Evolutionary conservation across 2,113 vertebrate species (phyloP), one percentile per base, ranked within the genome.

Genomic region (Passer montanus): DNA sequence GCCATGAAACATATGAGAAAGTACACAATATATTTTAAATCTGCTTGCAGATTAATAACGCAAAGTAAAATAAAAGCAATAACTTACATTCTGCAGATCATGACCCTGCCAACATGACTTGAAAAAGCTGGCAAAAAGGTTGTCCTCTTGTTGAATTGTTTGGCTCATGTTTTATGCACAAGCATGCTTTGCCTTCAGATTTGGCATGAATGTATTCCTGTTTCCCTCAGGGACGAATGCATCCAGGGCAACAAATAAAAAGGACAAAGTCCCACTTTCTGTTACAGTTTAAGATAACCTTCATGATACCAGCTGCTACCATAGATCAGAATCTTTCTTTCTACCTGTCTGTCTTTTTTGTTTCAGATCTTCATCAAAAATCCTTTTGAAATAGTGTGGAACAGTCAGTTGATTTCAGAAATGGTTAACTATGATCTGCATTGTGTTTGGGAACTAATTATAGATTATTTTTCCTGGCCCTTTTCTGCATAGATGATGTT

Each of bases 91-190:
- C 33, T 85, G 35, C 66, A 90, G 59, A 78, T 75, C 46, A 66
- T 90, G 92, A 92, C 77, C 80, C 67, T 95, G 85, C 67, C 87
- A 94, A 86, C 20, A 74, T 39, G 33, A 78, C 70, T 93, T 66
- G 47, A 91, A 87, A 95, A 88, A 75, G 20, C 46, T 93, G 93
- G 72, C 87, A 81, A 76, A 92, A 95, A 80, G 18, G 16, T 58
- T 92, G 73, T 91, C 41, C 63, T 94, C 52, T 89, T 59, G n/a
- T 52, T 90, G 83, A 78, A 85, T 89, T 75, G 21, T 85, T 87
- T 96, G 92, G 81, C 94, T 95, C 85, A 78, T 89, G 49, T 90
- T 95, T 94, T 91, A 90, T 93, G 62, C 93, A 92, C 83, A 87
- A 83, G 59, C 59, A 55, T 87, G 24, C 39, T 90, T 89, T 86